A percentile compares a stretch with the other conserved stretches of the same genome.
Evolutionary conservation across 2,797 vertebrate species (phyloP).

Genomic region (Naso thynnoides): DNA sequence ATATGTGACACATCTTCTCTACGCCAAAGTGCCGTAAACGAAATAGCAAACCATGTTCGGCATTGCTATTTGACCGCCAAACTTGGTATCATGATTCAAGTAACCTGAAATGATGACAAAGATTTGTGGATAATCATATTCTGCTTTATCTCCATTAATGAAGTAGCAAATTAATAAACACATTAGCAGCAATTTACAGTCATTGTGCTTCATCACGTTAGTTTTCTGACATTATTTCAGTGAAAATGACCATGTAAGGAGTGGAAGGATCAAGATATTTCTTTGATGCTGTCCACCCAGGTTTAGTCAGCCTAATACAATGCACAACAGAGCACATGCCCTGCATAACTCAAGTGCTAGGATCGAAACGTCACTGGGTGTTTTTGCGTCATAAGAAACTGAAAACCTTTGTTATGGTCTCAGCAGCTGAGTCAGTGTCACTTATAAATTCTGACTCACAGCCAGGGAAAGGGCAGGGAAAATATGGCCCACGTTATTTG

Average conservation of each 20-base stretch:
- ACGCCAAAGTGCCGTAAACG: slow-evolving; percentile 6
- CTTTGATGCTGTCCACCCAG: slow-evolving; percentile 12
- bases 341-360: background rate
- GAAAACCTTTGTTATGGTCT: slow-evolving; percentile 44
- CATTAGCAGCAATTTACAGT: background rate
- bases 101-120: background rate
- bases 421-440: slow-evolving; percentile 45
- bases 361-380: background rate
- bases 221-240: background rate
- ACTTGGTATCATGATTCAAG: background rate
- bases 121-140: background rate
- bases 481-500: background rate
- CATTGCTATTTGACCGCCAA: background rate
- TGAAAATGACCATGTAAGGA: background rate
- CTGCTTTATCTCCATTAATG: background rate
- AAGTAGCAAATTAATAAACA: background rate
- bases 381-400: slow-evolving; percentile 44
- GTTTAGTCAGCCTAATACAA: slow-evolving; percentile 15
- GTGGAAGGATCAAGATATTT: slow-evolving; percentile 15
- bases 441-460: slow-evolving; percentile 29
- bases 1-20: background rate
- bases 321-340: background rate
- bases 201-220: background rate
- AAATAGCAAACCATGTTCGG: slow-evolving; percentile 17
- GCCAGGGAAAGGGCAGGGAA: slow-evolving; percentile 24